phyloP scores from a whole-genome alignment of 2,113 vertebrate genomes.

The Isurus oxyrinchus region DNA sequence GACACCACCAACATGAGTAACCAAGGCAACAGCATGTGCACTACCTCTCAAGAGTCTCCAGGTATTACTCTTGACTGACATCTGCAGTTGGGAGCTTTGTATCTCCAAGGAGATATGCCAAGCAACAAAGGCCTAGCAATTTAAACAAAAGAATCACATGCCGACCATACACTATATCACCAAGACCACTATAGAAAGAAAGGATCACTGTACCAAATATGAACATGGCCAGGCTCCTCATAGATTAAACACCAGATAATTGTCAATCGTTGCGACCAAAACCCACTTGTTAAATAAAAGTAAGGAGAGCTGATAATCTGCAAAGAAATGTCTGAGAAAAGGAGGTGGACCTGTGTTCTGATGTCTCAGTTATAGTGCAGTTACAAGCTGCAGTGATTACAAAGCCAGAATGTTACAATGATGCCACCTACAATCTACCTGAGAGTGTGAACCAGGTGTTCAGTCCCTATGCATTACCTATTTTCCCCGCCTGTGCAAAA shows the following conservation, averaged over 20 bases:
- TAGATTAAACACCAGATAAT: not conserved
- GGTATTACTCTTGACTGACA: constrained; percentile 1
- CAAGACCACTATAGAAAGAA: not conserved
- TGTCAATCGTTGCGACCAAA: not conserved
- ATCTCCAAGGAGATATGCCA: not conserved
- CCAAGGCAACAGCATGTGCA: constrained; percentile 20
- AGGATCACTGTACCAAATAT: not conserved
- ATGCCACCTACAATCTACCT: not conserved
- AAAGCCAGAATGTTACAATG: not conserved
- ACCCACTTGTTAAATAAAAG: not conserved
- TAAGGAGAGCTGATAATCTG: not conserved
- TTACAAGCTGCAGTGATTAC: not conserved
- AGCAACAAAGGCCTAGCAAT: not conserved
- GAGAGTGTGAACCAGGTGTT: not conserved
- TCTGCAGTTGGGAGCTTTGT: not conserved
- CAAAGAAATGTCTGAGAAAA: not conserved
- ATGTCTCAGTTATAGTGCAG: not conserved
- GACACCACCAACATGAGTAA: not conserved
- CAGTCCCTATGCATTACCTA: not conserved
- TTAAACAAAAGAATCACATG: not conserved
- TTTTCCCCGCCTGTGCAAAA: not conserved
- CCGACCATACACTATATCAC: not conserved
- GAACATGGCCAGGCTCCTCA: not conserved
- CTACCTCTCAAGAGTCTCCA: not conserved
- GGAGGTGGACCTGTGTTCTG: not conserved